A percentile compares a stretch with the other conserved stretches of the same genome.
Conservation (phyloP, 2,113 vertebrate species). For the Nibea coibor region DNA sequence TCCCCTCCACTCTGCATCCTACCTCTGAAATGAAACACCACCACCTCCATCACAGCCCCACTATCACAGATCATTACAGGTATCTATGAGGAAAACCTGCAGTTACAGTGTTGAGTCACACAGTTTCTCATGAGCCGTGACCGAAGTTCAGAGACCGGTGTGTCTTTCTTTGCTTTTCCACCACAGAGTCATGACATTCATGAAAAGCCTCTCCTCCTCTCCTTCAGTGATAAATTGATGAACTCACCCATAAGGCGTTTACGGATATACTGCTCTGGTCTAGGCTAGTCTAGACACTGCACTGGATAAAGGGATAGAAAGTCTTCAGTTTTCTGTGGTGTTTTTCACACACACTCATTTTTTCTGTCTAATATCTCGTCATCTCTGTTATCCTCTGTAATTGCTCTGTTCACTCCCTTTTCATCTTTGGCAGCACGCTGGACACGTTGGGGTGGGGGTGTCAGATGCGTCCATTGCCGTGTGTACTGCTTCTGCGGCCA, state of each 20-base stretch:
- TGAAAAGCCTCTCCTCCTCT: slow-evolving; percentile 25
- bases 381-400: slow-evolving; percentile 9
- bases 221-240: background rate
- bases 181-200: slow-evolving; percentile 34
- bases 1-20: background rate
- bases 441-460: background rate
- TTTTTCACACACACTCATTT: background rate
- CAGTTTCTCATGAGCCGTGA: slow-evolving; percentile 4
- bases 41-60: background rate
- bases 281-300: slow-evolving; percentile 36
- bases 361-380: slow-evolving; percentile 2
- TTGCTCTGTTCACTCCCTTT: slow-evolving; percentile 2
- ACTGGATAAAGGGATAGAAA: slow-evolving; percentile 47
- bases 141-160: background rate
- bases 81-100: background rate
- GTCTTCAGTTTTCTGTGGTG: slow-evolving; percentile 12
- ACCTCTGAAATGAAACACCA: slow-evolving; percentile 16
- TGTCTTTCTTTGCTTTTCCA: background rate
- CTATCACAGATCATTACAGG: slow-evolving; percentile 18
- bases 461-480: slow-evolving; percentile 85
- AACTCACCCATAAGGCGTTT: slow-evolving; percentile 46
- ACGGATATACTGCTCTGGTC: slow-evolving; percentile 25
- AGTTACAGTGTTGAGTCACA: background rate
- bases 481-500: slow-evolving; percentile 75
- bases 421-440: slow-evolving; percentile 22